Conservation (phyloP, 2,797 vertebrate species). For the Cygnus olor region DNA sequence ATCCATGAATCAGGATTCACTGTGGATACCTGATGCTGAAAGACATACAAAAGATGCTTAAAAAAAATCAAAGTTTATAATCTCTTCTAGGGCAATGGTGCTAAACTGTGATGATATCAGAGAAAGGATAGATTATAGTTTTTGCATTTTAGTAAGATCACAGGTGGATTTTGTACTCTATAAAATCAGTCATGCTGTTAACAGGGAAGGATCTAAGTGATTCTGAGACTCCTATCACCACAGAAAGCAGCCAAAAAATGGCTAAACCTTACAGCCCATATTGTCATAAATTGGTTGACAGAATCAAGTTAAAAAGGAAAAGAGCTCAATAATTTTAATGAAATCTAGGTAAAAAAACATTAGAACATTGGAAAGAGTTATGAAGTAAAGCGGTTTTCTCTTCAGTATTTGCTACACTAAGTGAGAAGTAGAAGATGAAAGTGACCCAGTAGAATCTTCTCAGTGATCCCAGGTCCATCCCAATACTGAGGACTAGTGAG, state of each 20-base stretch:
- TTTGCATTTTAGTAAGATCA: not conserved
- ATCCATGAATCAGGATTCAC: conserved; percentile 3
- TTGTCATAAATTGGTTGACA: not conserved
- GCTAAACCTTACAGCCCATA: not conserved
- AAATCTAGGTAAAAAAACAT: not conserved
- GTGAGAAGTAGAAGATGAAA: not conserved
- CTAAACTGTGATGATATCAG: not conserved
- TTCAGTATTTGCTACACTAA: not conserved
- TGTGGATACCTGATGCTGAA: not conserved
- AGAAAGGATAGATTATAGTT: not conserved
- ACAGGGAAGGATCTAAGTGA: not conserved
- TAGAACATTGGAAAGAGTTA: not conserved
- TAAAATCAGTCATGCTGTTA: not conserved
- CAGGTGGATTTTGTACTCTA: not conserved
- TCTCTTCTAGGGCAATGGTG: not conserved
- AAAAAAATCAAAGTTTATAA: not conserved
- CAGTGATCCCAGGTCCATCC: not conserved
- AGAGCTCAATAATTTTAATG: not conserved
- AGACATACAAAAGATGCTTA: not conserved
- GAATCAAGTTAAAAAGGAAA: not conserved
- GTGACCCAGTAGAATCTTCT: not conserved
- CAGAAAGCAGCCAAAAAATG: not conserved
- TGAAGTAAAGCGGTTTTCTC: not conserved
- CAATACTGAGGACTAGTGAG: not conserved
- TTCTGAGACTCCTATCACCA: not conserved